phyloP scores from a whole-genome alignment of 2,888 invertebrate species.

The Parochlus steinenii region DNA sequence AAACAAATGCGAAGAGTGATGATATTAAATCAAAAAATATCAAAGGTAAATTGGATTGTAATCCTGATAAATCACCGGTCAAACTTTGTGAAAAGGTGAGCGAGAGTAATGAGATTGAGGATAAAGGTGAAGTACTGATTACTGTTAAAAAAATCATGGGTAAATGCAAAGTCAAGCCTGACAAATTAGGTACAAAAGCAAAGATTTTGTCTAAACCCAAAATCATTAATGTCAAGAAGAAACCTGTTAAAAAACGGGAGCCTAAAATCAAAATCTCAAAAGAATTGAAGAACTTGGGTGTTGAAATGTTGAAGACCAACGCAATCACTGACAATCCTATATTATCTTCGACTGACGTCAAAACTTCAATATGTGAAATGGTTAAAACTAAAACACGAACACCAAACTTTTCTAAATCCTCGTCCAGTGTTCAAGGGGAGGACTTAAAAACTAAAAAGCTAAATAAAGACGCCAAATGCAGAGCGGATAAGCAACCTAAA shows the following conservation, averaged over 20 bases:
- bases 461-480: not conserved
- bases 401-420: constrained; percentile 16
- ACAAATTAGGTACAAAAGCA: too few species aligned
- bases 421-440: not conserved
- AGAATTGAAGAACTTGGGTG: constrained; percentile 11
- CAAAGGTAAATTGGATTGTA: constrained; percentile 4
- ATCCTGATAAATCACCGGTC: too few species aligned
- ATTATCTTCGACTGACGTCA: constrained; percentile 6
- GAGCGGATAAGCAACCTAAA: not conserved
- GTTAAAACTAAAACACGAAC: constrained; percentile 31
- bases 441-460: not conserved
- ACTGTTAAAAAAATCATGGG: too few species aligned
- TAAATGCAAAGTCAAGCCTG: too few species aligned
- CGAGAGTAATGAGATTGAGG: not conserved
- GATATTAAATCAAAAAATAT: constrained; percentile 6
- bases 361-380: constrained; percentile 30
- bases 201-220: too few species aligned
- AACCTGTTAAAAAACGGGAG: constrained; percentile 1
- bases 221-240: constrained; percentile 1
- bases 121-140: constrained; percentile 2
- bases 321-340: constrained; percentile 4
- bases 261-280: constrained; percentile 9
- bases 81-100: too few species aligned
- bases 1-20: not conserved
- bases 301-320: constrained; percentile 7